Percentiles rank a stretch among this genome's conserved stretches.
Evolutionary conservation across 1,140 invertebrate species (phyloP).

Genomic region (Dendrolimus kikuchii): DNA sequence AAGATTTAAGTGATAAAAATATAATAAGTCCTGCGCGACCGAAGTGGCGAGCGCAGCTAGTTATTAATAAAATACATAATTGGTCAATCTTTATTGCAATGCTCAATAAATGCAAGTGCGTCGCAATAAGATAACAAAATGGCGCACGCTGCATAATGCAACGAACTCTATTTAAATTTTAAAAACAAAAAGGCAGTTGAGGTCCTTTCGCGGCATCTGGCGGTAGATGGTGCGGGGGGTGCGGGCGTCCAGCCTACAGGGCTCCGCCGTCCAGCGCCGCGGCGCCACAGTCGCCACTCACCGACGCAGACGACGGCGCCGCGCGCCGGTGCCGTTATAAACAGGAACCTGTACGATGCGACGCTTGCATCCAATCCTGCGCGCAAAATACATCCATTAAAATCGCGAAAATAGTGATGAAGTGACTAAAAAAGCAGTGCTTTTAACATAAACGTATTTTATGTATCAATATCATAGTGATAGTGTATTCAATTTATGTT

Average conservation of each 20-base stretch:
- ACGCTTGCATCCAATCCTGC: constrained; percentile 18
- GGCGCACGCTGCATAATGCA: background rate
- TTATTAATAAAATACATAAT: too few species aligned
- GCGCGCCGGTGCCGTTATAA: constrained; percentile 27
- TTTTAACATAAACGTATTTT: constrained; percentile 1
- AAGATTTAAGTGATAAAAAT: too few species aligned
- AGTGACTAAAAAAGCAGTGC: constrained; percentile 4
- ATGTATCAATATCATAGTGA: constrained; percentile 13
- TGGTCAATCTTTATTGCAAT: too few species aligned
- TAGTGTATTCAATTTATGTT: constrained; percentile 14
- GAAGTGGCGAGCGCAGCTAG: too few species aligned
- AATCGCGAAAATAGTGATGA: background rate
- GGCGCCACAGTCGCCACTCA: constrained; percentile 48
- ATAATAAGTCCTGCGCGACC: too few species aligned
- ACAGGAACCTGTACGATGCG: constrained; percentile 22
- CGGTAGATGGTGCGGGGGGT: constrained; percentile 14
- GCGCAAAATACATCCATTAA: constrained; percentile 3
- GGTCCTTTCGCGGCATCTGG: constrained; percentile 11
- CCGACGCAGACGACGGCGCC: constrained; percentile 38
- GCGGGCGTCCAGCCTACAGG: constrained; percentile 25
- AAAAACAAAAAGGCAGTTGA: constrained; percentile 8
- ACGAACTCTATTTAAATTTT: background rate
- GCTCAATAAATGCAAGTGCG: too few species aligned
- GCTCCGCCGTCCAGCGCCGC: constrained; percentile 50
- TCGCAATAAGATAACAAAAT: too few species aligned